Evolutionary conservation across 1,140 invertebrate species (phyloP), one percentile per base, ranked within the genome.

Genomic region (Diabrotica virgifera): DNA sequence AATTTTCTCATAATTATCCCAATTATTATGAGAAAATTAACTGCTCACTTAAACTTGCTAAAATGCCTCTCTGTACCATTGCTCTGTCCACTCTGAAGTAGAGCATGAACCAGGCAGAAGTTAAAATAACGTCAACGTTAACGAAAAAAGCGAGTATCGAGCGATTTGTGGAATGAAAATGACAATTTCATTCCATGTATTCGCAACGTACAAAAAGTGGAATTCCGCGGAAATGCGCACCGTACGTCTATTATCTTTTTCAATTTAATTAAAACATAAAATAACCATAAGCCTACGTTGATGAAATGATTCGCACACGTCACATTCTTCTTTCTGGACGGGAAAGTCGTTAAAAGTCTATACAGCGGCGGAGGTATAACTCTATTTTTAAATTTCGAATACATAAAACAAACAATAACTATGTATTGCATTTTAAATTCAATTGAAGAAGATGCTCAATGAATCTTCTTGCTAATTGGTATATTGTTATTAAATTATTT

Each of bases 181-280:
- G 70, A 71, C 70, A 71, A 70, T 71, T 70, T 70, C 59, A 66
- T 71, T 70, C 67, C 59, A 52, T 70, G 70, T 71, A 71, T 55
- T 52, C 52, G 65, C 40, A 36, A 36, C 13, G 24, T 52, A 38
- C 67, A 70, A 71, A 71, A 69, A 70, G 36, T 10, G 62, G 46
- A 54, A 70, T 69, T 70, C 67, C 68, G 7, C 6, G 7, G 56
- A 56, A 65, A 67, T 64, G 63, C 65, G 59, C 56, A 46, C 40
- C 40, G 68, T 64, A 63, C 65, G 62, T 67, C 70, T 67, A 70
- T 70, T 71, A 70, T 64, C 70, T 71, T 71, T 71, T 71, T 71
- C 65, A 55, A 53, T 69, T 71, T 71, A 71, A 71, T 71, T 71
- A 71, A 71, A 71, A 71, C 70, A 71, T 71, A 71, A 71, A 71